Conservation (phyloP, 30 jellyfish, hydroid and myxozoan species). For the Aurelia coerulea region DNA sequence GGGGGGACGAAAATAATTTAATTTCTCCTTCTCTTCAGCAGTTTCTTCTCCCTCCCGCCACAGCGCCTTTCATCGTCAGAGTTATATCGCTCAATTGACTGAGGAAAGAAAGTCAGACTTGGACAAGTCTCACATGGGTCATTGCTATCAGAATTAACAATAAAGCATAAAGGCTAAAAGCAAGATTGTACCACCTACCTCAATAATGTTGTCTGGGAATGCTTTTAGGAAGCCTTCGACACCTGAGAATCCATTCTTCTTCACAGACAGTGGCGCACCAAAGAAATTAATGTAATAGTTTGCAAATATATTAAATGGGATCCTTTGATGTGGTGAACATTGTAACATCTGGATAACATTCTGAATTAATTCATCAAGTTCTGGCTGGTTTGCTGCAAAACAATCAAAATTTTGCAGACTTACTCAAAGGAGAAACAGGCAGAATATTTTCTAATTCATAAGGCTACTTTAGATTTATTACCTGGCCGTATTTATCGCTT, state of each 20-base stretch:
- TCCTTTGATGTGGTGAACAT: neutral
- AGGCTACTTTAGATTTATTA: neutral
- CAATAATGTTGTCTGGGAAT: neutral
- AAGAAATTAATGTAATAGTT: neutral
- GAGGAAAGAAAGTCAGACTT: too few species aligned
- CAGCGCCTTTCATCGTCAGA: too few species aligned
- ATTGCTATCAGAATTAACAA: too few species aligned
- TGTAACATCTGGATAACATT: neutral
- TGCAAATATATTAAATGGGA: neutral
- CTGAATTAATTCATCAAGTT: neutral
- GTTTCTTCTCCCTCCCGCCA: too few species aligned
- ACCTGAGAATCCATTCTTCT: conserved; percentile 7
- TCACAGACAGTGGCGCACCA: neutral
- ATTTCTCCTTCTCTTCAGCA: too few species aligned
- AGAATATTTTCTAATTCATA: neutral
- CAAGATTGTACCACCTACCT: neutral
- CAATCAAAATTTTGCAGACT: neutral
- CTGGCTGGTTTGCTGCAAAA: neutral
- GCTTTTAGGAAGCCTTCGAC: neutral
- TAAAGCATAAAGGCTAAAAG: too few species aligned
- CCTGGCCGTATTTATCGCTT: too few species aligned
- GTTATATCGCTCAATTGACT: too few species aligned
- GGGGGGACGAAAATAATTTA: too few species aligned
- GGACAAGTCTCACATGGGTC: too few species aligned
- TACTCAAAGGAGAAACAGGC: neutral